Evolutionary conservation across 2,113 vertebrate species (phyloP).

Genomic region (Lucifuga dentata): DNA sequence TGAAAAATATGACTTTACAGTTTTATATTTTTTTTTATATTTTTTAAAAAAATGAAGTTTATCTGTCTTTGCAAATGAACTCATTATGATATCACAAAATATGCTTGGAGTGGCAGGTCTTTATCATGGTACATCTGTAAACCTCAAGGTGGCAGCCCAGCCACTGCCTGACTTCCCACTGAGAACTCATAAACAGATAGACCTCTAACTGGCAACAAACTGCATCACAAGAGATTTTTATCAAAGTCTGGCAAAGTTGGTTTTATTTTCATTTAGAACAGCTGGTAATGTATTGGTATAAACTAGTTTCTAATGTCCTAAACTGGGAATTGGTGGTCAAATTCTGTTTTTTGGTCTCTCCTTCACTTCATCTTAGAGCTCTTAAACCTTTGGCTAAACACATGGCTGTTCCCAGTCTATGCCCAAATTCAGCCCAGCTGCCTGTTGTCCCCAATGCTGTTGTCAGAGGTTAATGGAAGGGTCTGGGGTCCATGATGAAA

Average conservation of each 20-base stretch:
- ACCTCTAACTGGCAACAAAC: too few species aligned
- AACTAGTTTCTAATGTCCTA: conserved; percentile 7
- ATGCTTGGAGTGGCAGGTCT: conserved; percentile 5
- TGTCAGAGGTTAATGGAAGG: conserved; percentile 67
- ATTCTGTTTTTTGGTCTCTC: conserved; percentile 46
- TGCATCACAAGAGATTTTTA: conserved; percentile 1
- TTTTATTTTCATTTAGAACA: conserved; percentile 9
- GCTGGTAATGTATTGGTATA: conserved; percentile 1
- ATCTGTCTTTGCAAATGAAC: too few species aligned
- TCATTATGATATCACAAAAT: conserved; percentile 22
- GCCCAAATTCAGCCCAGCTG: conserved; percentile 63
- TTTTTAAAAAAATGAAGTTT: too few species aligned
- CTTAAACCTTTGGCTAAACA: conserved; percentile 43
- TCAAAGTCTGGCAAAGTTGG: conserved; percentile 3
- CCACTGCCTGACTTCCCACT: conserved; percentile 52
- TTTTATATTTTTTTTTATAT: too few species aligned
- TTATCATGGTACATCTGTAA: conserved; percentile 58
- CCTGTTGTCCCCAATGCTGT: conserved; percentile 61
- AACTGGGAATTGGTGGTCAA: conserved; percentile 15
- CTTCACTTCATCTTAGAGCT: conserved; percentile 40
- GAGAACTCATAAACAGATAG: conserved; percentile 32
- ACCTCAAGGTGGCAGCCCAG: conserved; percentile 81
- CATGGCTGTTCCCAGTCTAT: conserved; percentile 69
- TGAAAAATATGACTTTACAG: too few species aligned
- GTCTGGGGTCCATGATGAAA: conserved; percentile 68